phyloP scores from a whole-genome alignment of 2,888 invertebrate genomes.

The Euclidia mi region DNA sequence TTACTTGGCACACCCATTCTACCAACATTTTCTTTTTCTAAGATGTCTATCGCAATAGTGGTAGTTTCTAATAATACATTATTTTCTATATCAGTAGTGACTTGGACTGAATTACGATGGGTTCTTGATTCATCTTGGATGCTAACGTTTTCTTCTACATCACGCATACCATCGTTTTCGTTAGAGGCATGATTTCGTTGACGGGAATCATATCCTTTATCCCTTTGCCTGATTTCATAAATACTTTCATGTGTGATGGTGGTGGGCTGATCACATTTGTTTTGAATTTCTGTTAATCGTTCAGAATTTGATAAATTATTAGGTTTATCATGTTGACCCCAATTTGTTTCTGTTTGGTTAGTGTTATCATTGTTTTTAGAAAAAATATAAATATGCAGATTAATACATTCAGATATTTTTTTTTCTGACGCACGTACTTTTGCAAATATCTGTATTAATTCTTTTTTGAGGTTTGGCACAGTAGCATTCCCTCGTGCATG shows the following conservation, averaged over 20 bases:
- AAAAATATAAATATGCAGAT: conserved; percentile 56
- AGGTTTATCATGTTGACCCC: conserved; percentile 33
- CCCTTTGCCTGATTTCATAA: conserved; percentile 46
- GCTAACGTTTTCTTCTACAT: conserved; percentile 5
- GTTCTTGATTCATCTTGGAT: not conserved
- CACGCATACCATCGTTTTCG: not conserved
- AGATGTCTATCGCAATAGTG: not conserved
- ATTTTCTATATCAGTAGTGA: not conserved
- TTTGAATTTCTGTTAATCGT: conserved; percentile 49
- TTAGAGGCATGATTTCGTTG: not conserved
- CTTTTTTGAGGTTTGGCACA: conserved; percentile 18
- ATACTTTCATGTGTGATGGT: conserved; percentile 53
- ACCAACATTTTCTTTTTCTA: not conserved
- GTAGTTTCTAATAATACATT: not conserved
- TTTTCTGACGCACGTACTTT: conserved; percentile 44
- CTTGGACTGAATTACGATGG: not conserved
- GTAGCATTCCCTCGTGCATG: conserved; percentile 11
- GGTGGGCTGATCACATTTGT: conserved; percentile 49
- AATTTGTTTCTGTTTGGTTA: conserved; percentile 37
- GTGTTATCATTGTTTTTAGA: conserved; percentile 42
- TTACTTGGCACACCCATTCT: not conserved
- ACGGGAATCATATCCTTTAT: not conserved
- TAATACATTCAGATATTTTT: conserved; percentile 55
- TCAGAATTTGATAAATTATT: conserved; percentile 42
- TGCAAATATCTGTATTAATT: conserved; percentile 29